Conservation (phyloP, 1,140 invertebrate species). For the Euschistus heros region DNA sequence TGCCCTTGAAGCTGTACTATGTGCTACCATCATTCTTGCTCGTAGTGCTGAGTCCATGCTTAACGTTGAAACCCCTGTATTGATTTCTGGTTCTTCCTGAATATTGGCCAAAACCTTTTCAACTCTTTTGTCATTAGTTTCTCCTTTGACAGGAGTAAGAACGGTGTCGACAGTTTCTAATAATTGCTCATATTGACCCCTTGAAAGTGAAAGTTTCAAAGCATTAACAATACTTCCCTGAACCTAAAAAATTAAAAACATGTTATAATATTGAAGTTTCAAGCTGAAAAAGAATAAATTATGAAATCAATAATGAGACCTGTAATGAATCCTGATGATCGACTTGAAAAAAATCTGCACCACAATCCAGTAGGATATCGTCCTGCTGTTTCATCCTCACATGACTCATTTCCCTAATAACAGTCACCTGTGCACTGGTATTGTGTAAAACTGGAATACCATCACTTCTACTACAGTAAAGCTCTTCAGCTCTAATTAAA, state of each 20-base stretch:
- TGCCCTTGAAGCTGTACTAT: slow-evolving; percentile 20
- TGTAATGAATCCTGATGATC: slow-evolving; percentile 28
- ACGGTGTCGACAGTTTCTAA: slow-evolving; percentile 56
- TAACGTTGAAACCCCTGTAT: slow-evolving; percentile 40
- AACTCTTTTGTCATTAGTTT: neutral
- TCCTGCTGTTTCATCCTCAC: slow-evolving; percentile 30
- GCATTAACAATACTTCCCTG: slow-evolving; percentile 70
- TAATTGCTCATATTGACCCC: slow-evolving; percentile 80
- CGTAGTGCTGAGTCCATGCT: slow-evolving; percentile 48
- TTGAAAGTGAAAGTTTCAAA: slow-evolving; percentile 70
- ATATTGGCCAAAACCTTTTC: slow-evolving; percentile 32
- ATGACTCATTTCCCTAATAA: slow-evolving; percentile 38
- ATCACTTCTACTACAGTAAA: slow-evolving; percentile 54
- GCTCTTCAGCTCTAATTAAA: slow-evolving; percentile 40
- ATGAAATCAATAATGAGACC: slow-evolving; percentile 17
- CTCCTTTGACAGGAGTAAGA: slow-evolving; percentile 29
- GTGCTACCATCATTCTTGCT: slow-evolving; percentile 38
- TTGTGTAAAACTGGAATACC: slow-evolving; percentile 68
- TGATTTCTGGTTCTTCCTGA: slow-evolving; percentile 34
- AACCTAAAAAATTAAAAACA: slow-evolving; percentile 42
- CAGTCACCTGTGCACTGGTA: slow-evolving; percentile 60
- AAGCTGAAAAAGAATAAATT: slow-evolving; percentile 21
- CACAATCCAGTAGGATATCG: slow-evolving; percentile 36
- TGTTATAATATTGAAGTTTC: slow-evolving; percentile 27
- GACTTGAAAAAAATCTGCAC: slow-evolving; percentile 29